Base-by-base conservation (phyloP, 2,888 invertebrate genomes). In the Caenorhabditis parvicauda region DNA sequence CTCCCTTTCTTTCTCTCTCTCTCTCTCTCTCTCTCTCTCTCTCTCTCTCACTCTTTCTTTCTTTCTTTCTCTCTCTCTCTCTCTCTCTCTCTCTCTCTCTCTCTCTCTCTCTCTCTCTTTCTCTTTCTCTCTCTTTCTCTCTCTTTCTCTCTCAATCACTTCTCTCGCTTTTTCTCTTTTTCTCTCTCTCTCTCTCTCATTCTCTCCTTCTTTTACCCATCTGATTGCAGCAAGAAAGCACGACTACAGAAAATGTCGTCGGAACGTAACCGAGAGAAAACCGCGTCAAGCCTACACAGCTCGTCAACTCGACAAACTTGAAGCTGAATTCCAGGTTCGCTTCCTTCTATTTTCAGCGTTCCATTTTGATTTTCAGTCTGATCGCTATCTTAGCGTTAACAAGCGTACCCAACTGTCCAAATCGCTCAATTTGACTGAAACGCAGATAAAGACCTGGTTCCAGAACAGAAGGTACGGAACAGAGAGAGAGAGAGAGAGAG, bases 371-470 rank as follows among this genome's bases (percentile, higher is more conserved):
- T 58, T 51, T 9, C 82, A 88, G 88, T 86, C 89, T 51, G 94
- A 95, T 85, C 94, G 95, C 82, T 95, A 95, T 82, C 86, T 95
- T 52, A 93, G 92, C 82, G 94, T 95, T 0, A 91, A 90, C 77
- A 95, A 94, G 82, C 86, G 95, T 51, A 89, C 92, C 88, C 92
- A 94, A 75, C 85, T 95, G 3, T 92, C 93, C 0, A 90, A 91
- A 82, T 88, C 89, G 0, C 83, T 95, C 29, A 89, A 88, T 68
- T 85, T 94, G 42, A 92, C 92, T 0, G 93, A 94, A 84, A 92
- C 92, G 0, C 93, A 94, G 84, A 92, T 94, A 70, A 94, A 94
- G 82, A 93, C 93, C 0, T 93, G 93, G 93, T 93, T 93, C 82
- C 92, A 92, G 83, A 92, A 94, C 81, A 86, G 94, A 56, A 86